These are phyloP conservation scores for Cepaea hortensis DNA, from an alignment of 2,888 invertebrate species.

Conservation along the genomic window DNA sequence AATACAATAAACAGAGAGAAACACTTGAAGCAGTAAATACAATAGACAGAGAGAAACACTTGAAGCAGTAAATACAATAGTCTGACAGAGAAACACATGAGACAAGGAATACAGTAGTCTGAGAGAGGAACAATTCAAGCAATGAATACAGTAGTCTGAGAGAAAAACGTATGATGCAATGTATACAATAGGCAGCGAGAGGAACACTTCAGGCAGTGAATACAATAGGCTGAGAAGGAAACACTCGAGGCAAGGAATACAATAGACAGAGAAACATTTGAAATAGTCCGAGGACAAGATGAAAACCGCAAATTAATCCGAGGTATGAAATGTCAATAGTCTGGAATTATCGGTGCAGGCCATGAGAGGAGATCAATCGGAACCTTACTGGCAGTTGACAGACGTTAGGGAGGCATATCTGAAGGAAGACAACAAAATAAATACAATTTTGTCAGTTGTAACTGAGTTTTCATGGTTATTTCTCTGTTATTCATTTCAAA, in stretches of 20 bases:
- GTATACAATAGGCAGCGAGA: background rate
- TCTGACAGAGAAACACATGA: background rate
- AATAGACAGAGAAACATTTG: background rate
- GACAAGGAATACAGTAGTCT: background rate
- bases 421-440: no score
- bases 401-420: no score
- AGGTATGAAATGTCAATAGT: no score
- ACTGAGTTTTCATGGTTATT: no score
- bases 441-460: no score
- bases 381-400: no score
- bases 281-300: no score
- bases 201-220: background rate
- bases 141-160: background rate
- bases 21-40: background rate
- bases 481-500: no score
- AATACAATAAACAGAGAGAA: background rate
- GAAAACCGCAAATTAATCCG: no score
- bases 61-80: background rate
- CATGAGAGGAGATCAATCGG: no score
- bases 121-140: constrained; percentile 4
- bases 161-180: background rate
- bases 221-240: background rate
- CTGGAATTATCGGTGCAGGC: no score
- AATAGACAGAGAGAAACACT: background rate
- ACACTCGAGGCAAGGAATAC: background rate